Conservation (phyloP, 2,888 invertebrate species). For the Rotaria socialis region DNA sequence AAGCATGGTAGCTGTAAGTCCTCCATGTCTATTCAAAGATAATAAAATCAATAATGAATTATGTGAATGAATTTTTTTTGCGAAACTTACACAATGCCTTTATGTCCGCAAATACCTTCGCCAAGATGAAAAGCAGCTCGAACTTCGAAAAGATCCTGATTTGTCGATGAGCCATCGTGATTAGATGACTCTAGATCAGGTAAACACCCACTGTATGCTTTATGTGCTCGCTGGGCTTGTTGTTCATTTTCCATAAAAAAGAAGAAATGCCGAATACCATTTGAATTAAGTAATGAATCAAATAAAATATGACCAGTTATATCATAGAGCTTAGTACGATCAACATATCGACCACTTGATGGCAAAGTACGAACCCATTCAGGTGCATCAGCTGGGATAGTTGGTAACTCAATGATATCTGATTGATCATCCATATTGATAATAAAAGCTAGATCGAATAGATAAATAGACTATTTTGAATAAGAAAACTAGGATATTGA, state of each 20-base stretch:
- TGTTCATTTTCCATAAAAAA: conserved; percentile 24
- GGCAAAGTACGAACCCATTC: conserved; percentile 20
- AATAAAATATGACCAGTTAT: conserved; percentile 30
- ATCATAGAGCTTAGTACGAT: conserved; percentile 31
- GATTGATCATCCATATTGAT: not conserved
- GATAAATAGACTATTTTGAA: not conserved
- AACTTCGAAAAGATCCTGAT: not conserved
- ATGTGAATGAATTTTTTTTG: not conserved
- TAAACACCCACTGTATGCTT: not conserved
- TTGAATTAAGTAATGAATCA: conserved; percentile 5
- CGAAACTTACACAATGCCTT: not conserved
- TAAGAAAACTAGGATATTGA: not conserved
- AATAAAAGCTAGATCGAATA: not conserved
- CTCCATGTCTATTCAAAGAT: conserved; percentile 1
- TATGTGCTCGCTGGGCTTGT: not conserved
- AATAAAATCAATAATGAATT: not conserved
- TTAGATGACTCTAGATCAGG: not conserved
- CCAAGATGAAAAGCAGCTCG: conserved; percentile 18
- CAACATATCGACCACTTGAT: conserved; percentile 31
- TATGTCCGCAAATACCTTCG: conserved; percentile 36
- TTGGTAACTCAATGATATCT: conserved; percentile 28
- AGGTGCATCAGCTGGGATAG: conserved; percentile 6
- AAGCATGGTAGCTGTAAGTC: not conserved
- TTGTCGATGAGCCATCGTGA: not conserved
- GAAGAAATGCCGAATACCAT: conserved; percentile 32